A percentile compares a stretch with the other conserved stretches of the same genome.
These are phyloP conservation scores for Metacarcinus magister DNA, from an alignment of 2,888 invertebrate species.

Conservation along the genomic window DNA sequence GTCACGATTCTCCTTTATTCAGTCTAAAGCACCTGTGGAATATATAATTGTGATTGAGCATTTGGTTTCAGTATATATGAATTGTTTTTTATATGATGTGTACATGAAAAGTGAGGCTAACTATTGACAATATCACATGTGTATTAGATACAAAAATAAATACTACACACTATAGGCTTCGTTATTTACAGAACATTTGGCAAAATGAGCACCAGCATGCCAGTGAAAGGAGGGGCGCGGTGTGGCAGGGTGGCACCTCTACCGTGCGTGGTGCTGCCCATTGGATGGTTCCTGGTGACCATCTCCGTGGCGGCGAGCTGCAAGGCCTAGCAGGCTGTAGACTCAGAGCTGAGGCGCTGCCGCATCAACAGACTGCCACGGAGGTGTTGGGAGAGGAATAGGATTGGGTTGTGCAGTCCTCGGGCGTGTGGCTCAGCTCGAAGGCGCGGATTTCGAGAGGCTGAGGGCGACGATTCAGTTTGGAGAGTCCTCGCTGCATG, in stretches of 20 bases:
- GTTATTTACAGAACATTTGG: not conserved
- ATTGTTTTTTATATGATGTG: not conserved
- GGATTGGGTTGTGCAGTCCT: not conserved
- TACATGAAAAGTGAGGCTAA: not conserved
- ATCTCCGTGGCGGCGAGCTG: not conserved
- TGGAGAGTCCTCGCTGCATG: constrained; percentile 1
- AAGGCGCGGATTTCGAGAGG: not conserved
- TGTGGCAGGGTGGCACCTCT: not conserved
- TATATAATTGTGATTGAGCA: not conserved
- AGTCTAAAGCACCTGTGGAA: not conserved
- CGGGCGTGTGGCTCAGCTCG: constrained; percentile 55
- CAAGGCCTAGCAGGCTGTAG: not conserved
- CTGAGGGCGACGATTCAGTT: not conserved
- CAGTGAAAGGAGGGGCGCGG: not conserved
- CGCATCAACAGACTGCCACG: not conserved
- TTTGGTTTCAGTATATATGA: not conserved
- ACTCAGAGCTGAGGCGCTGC: not conserved
- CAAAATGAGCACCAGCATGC: not conserved
- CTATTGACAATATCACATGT: not conserved
- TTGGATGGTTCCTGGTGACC: not conserved
- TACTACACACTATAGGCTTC: not conserved
- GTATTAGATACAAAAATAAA: not conserved
- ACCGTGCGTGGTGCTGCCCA: not conserved
- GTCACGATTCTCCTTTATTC: not conserved
- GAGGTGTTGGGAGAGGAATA: not conserved